Evolutionary conservation across 2,113 vertebrate genomes (phyloP).

Genomic region (Lonchura striata): DNA sequence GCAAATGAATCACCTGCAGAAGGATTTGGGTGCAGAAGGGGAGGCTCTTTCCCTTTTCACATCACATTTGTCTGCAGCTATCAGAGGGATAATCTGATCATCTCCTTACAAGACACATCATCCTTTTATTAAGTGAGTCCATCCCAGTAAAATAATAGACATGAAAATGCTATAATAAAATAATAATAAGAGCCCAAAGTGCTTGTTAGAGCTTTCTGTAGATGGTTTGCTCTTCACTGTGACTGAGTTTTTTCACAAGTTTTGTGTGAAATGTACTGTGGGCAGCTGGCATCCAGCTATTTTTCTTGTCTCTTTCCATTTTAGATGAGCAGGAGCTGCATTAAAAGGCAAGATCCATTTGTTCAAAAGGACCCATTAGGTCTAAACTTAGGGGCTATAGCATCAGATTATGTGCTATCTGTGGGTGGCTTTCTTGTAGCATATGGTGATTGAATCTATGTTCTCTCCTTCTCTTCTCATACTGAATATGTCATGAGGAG

Average conservation of each 20-base stretch:
- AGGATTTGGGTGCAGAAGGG: neutral
- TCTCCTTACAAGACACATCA: neutral
- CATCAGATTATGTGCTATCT: neutral
- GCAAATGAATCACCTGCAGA: neutral
- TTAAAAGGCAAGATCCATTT: neutral
- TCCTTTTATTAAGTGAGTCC: neutral
- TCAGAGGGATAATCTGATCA: neutral
- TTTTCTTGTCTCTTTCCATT: neutral
- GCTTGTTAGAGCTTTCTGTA: neutral
- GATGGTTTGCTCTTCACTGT: neutral
- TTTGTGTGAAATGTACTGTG: neutral
- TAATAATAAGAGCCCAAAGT: neutral
- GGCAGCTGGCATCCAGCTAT: neutral
- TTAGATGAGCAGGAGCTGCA: neutral
- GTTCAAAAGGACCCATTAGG: neutral
- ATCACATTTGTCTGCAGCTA: neutral
- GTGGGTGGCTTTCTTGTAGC: neutral
- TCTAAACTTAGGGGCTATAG: neutral
- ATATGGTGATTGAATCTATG: neutral
- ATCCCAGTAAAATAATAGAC: slow-evolving; percentile 1
- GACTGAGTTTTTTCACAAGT: neutral
- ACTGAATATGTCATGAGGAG: neutral
- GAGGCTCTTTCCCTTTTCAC: neutral
- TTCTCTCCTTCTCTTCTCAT: neutral
- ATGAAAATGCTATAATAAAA: neutral